phyloP scores from a whole-genome alignment of 2,888 invertebrate genomes.

The Tinea pellionella region DNA sequence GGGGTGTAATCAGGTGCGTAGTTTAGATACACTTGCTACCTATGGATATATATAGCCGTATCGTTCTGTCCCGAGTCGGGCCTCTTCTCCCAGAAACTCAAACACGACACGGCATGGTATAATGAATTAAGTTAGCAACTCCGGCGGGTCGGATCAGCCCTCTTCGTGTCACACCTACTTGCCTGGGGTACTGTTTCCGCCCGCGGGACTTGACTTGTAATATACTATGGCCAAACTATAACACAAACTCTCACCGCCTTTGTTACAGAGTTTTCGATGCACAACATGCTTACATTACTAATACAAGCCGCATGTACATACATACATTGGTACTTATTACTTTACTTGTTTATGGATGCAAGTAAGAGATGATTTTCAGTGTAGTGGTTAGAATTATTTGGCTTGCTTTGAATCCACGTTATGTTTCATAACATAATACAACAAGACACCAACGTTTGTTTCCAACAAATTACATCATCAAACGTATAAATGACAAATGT shows the following conservation, averaged over 20 bases:
- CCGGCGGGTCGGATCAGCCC: slow-evolving; percentile 33
- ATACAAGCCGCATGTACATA: neutral
- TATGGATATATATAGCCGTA: neutral
- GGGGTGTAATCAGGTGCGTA: neutral
- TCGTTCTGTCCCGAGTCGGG: neutral
- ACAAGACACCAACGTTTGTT: no score
- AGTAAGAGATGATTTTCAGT: no score
- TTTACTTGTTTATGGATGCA: no score
- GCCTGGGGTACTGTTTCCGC: slow-evolving; percentile 19
- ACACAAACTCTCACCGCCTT: neutral
- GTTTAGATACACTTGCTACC: neutral
- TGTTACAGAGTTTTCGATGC: neutral
- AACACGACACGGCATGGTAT: slow-evolving; percentile 56
- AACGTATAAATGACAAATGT: no score
- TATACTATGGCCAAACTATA: slow-evolving; percentile 1
- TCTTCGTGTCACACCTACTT: slow-evolving; percentile 42
- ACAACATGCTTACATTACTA: neutral
- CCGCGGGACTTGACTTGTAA: neutral
- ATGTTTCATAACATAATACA: no score
- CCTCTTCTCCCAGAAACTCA: slow-evolving; percentile 42
- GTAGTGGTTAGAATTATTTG: no score
- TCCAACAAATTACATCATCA: no score
- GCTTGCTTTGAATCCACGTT: no score
- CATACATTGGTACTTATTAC: no score
- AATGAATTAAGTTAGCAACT: slow-evolving; percentile 65